Base-by-base conservation (phyloP, 2,888 invertebrate species). In the Drosophila rellima region DNA sequence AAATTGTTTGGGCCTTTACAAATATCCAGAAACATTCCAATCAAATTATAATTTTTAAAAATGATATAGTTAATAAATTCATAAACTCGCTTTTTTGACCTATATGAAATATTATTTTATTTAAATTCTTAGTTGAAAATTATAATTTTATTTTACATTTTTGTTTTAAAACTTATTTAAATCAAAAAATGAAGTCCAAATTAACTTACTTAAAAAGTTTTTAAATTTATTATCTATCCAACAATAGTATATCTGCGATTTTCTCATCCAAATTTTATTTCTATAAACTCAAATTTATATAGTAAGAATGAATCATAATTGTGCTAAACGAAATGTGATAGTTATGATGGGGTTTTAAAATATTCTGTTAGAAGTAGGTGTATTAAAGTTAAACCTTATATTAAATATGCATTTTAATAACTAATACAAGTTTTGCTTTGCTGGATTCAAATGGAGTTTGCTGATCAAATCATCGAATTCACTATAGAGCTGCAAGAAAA, bases 381-480 rank as follows among this genome's bases (percentile, higher is more conserved):
- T 61, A 70, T 71, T 80, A 70, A 63, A 45, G 13, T 39, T 62
- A 51, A 48, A 37, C 1, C 60, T 59, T 54, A 62, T 40, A 62
- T 40, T 17, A 39, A 26, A 45, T 65, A 54, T 40, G 45, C 23
- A 29, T 18, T 35, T 13, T 39, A 55, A 35, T 33, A 67, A 31
- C 65, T 86, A 86, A 76, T 88, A 88, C 20, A 71, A 64, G 23
- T 82, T 89, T 50, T 73, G 82, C 50, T 73, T 29, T 11, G 82
- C 70, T 35, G 80, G 87, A 55, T 90, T 88, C 42, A 91, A 74
- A 50, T 91, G 81, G 42, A 91, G 91, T 44, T 89, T 88, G 73
- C 88, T 90, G 52, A 92, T 88, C 55, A 92, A 80, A 68, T 90
- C 84, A 70, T 92, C 91, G 64, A 92, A 92, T 65, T 92, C 92